Conservation (phyloP, 2,888 invertebrate species). For the Scaptomyza cyrtandrae region DNA sequence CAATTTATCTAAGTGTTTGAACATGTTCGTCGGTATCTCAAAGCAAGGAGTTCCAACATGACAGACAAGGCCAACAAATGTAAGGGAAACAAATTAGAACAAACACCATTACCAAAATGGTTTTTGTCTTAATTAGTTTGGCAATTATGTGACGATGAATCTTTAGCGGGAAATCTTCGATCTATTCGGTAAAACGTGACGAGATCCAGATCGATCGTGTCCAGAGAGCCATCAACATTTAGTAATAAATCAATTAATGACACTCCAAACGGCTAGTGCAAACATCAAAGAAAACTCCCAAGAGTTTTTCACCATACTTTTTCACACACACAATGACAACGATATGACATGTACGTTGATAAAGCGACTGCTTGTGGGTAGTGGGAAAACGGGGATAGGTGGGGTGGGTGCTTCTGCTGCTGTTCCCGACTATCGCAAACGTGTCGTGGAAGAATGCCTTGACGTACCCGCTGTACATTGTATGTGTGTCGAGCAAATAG, state of each 20-base stretch:
- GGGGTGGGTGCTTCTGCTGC: neutral
- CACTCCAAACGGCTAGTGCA: slow-evolving; percentile 60
- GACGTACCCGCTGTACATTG: slow-evolving; percentile 8
- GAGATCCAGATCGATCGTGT: slow-evolving; percentile 30
- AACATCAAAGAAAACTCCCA: slow-evolving; percentile 76
- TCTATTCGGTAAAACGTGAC: neutral
- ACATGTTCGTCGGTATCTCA: slow-evolving; percentile 45
- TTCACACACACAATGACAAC: slow-evolving; percentile 41
- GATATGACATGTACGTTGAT: slow-evolving; percentile 53
- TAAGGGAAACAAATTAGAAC: slow-evolving; percentile 16
- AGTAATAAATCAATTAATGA: slow-evolving; percentile 76
- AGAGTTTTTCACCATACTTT: slow-evolving; percentile 55
- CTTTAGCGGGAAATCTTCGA: neutral
- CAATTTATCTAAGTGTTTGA: slow-evolving; percentile 49
- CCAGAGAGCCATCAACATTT: slow-evolving; percentile 48
- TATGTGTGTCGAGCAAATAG: slow-evolving; percentile 60
- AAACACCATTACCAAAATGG: slow-evolving; percentile 68
- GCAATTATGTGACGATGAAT: slow-evolving; percentile 40
- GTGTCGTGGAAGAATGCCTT: slow-evolving; percentile 47
- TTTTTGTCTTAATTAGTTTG: slow-evolving; percentile 43
- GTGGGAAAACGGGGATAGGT: neutral
- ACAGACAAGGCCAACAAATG: slow-evolving; percentile 32
- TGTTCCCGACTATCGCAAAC: slow-evolving; percentile 34
- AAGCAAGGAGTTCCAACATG: slow-evolving; percentile 24
- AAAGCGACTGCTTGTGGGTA: slow-evolving; percentile 35